Conservation (phyloP, 2,888 invertebrate species). For the Eustalomyia histrio region DNA sequence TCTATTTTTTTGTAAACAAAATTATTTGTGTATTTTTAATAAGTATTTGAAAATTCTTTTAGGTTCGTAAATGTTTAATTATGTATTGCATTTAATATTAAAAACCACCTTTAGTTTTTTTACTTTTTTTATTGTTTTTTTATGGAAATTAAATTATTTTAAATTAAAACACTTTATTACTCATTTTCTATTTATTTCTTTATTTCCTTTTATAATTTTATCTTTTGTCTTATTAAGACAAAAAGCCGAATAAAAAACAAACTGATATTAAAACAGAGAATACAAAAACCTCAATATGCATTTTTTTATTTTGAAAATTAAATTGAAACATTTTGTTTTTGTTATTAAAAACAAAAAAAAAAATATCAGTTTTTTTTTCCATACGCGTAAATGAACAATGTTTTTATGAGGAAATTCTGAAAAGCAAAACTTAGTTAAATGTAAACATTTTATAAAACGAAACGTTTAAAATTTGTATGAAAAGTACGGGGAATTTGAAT, state of each 20-base stretch:
- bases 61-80: constrained; percentile 5
- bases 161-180: constrained; percentile 6
- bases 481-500: too few species aligned
- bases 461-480: neutral
- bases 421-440: too few species aligned
- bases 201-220: constrained; percentile 9
- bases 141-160: constrained; percentile 31
- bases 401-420: too few species aligned
- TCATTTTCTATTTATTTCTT: constrained; percentile 18
- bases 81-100: constrained; percentile 39
- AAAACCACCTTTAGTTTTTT: constrained; percentile 12
- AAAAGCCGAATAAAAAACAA: constrained; percentile 39
- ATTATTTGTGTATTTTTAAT: neutral
- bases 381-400: neutral
- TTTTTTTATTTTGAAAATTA: constrained; percentile 12
- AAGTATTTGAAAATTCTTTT: neutral
- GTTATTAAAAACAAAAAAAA: constrained; percentile 4
- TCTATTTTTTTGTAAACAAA: constrained; percentile 21
- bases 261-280: constrained; percentile 45
- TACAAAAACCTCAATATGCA: constrained; percentile 31
- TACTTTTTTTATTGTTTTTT: constrained; percentile 14
- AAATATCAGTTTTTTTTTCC: neutral
- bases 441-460: neutral
- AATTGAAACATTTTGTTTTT: neutral
- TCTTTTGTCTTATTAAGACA: constrained; percentile 34